phyloP scores from a whole-genome alignment of 1,140 invertebrate species.

The Trinorchestia longiramus region DNA sequence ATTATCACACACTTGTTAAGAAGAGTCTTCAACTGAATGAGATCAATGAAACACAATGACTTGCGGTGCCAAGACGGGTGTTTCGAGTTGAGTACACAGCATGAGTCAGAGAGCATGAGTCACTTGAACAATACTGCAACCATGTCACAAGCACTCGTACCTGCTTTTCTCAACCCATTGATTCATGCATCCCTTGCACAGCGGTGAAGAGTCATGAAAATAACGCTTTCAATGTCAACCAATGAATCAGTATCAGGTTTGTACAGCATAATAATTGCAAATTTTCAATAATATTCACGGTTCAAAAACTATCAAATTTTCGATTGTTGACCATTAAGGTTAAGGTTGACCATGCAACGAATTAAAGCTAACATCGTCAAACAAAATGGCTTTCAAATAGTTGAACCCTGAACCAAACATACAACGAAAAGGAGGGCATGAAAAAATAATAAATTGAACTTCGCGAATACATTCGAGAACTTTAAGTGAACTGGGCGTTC shows the following conservation, averaged over 20 bases:
- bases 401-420: no score
- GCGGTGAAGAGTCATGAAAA: background rate
- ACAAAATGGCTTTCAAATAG: no score
- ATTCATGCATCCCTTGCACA: background rate
- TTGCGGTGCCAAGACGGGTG: background rate
- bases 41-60: background rate
- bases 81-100: background rate
- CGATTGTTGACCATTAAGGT: no score
- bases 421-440: no score
- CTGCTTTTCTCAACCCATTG: background rate
- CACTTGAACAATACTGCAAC: background rate
- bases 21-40: background rate
- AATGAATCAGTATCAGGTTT: no score
- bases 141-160: background rate
- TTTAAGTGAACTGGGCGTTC: background rate
- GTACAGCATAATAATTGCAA: no score
- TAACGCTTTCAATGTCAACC: background rate
- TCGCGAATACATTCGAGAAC: no score
- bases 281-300: no score
- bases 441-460: no score
- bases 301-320: no score
- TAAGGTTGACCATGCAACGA: no score
- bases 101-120: background rate
- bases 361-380: no score
- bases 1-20: background rate